A percentile compares a stretch with the other conserved stretches of the same genome.
Conservation (phyloP, 2,113 vertebrate genomes). For the Sphaerodactylus townsendi region DNA sequence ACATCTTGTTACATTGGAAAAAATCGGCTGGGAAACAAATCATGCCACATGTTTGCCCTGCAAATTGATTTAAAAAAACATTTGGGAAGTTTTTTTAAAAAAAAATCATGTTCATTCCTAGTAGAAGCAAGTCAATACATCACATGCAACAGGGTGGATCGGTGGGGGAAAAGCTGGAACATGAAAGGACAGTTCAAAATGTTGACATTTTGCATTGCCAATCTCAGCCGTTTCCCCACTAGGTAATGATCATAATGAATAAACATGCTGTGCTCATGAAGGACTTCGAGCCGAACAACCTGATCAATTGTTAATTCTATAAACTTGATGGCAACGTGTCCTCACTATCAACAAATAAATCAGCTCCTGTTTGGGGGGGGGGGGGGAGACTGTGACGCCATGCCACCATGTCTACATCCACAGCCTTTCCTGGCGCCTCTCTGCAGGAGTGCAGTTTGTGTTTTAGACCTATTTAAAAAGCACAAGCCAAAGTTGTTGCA, state of each 20-base stretch:
- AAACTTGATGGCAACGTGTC: constrained; percentile 86
- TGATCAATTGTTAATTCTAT: constrained; percentile 95
- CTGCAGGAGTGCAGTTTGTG: constrained; percentile 56
- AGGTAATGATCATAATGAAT: constrained; percentile 86
- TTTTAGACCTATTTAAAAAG: constrained; percentile 49
- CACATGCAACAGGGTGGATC: constrained; percentile 18
- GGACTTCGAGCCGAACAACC: constrained; percentile 68
- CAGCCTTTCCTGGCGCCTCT: constrained; percentile 44
- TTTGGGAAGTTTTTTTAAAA: constrained; percentile 8
- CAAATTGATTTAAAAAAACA: constrained; percentile 11
- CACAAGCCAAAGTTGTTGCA: constrained; percentile 29
- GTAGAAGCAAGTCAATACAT: neutral
- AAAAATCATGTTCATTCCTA: constrained; percentile 29
- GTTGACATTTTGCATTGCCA: constrained; percentile 68
- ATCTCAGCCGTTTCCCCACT: constrained; percentile 65
- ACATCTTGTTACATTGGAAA: constrained; percentile 42
- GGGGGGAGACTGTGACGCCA: constrained; percentile 72
- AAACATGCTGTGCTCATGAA: constrained; percentile 77
- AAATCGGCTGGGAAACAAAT: constrained; percentile 44
- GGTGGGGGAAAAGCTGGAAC: neutral
- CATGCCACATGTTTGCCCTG: constrained; percentile 26
- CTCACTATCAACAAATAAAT: constrained; percentile 88
- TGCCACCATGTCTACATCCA: constrained; percentile 46
- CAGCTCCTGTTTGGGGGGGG: constrained; percentile 80
- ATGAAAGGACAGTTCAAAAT: constrained; percentile 48